phyloP scores from a whole-genome alignment of 2,797 vertebrate genomes.

The Psittacula derbiana region DNA sequence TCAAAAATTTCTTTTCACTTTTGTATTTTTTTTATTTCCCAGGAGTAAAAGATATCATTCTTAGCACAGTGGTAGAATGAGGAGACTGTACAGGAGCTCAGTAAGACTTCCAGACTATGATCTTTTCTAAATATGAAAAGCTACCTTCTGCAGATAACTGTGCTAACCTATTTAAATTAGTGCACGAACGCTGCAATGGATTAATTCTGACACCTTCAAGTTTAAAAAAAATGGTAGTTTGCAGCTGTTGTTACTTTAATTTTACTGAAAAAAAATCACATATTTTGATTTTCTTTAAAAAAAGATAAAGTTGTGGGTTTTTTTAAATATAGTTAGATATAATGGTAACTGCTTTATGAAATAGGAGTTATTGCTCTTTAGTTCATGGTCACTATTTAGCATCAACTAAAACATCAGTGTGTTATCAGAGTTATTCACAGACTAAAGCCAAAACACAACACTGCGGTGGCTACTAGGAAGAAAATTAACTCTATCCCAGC shows the following conservation, averaged over 20 bases:
- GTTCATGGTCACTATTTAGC: neutral
- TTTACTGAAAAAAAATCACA: neutral
- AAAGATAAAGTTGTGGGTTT: too few species aligned
- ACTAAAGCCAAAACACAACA: neutral
- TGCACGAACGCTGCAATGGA: neutral
- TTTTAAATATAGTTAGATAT: neutral
- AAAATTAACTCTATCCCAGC: neutral
- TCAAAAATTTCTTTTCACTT: neutral
- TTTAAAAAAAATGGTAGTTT: neutral
- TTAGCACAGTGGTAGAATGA: neutral
- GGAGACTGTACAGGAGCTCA: neutral
- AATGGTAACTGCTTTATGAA: neutral
- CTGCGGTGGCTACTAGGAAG: neutral
- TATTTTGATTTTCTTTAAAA: neutral
- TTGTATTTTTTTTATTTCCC: neutral
- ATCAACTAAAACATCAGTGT: neutral
- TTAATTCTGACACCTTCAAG: neutral
- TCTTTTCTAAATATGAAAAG: neutral
- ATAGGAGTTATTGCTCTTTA: neutral
- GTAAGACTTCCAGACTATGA: neutral
- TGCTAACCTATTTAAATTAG: constrained; percentile 13
- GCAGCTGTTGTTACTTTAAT: neutral
- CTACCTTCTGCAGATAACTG: neutral
- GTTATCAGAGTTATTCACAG: neutral
- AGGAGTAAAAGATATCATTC: neutral